phyloP scores from a whole-genome alignment of 2,113 vertebrate genomes.

The Mungos mungo region DNA sequence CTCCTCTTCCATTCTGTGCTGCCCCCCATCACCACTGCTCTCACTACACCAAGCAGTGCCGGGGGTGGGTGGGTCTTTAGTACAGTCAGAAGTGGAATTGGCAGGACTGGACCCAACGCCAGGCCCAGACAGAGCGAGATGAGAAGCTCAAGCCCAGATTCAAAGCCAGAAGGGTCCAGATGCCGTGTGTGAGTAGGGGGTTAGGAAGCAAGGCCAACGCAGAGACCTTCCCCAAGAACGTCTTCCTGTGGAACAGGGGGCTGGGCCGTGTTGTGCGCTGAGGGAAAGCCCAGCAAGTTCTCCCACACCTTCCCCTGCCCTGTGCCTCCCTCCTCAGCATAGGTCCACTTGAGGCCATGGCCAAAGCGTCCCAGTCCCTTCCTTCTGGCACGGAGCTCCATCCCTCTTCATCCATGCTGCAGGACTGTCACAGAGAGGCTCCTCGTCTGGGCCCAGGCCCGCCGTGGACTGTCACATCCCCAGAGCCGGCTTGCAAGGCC shows the following conservation, averaged over 20 bases:
- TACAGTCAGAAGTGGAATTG: background rate
- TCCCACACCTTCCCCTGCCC: background rate
- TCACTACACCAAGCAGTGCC: background rate
- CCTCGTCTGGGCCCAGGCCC: background rate
- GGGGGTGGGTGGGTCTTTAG: background rate
- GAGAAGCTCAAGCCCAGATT: background rate
- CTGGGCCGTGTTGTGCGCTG: background rate
- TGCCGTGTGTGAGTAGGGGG: background rate
- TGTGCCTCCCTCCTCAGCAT: background rate
- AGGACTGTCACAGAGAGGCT: background rate
- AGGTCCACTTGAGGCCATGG: no score
- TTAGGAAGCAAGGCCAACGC: background rate
- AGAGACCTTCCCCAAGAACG: background rate
- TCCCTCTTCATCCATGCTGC: no score
- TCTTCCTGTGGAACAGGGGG: background rate
- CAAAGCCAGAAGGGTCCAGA: background rate
- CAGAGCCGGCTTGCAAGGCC: background rate
- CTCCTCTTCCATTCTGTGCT: background rate
- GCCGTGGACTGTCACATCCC: fast-evolving
- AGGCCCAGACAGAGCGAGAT: background rate
- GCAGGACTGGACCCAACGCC: background rate
- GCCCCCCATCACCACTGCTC: fast-evolving
- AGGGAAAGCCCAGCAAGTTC: fast-evolving
- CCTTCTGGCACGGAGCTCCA: fast-evolving
- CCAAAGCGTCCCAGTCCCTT: background rate